Base-by-base conservation (phyloP, 2,888 invertebrate genomes). In the Zonitis immaculata region DNA sequence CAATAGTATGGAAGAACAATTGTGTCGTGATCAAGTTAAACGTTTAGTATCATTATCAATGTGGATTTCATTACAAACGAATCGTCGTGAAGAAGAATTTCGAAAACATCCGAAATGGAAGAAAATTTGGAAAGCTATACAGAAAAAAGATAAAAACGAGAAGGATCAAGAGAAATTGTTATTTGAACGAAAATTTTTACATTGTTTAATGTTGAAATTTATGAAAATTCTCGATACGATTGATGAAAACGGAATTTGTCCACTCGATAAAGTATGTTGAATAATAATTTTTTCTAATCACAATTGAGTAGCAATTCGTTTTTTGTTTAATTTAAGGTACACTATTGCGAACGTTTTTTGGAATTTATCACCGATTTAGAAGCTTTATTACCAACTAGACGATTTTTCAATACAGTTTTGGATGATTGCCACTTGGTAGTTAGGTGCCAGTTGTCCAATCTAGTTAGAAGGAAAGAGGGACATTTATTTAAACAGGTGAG, bases 351-450 rank as follows among this genome's bases (percentile, higher is more conserved):
- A 78, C 82, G 97, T 42, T 97, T 98, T 76, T 75, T 99, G 56
- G 97, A 99, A 77, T 79, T 99, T 59, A 82, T 98, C 76, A 95
- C 97, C 51, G 99, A 99, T 75, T 79, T 99, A 63, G 97, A 98
- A 71, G 95, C 97, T 1, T 79, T 97, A 59, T 77, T 99, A 66
- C 96, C 96, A 0, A 99, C 98, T 0, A 82, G 99, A 30, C 82
- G 99, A 45, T 99, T 97, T 77, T 95, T 99, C 77, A 97, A 98
- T 76, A 91, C 92, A 0, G 87, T 99, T 1, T 81, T 99, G 76
- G 96, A 98, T 72, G 95, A 96, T 76, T 87, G 89, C 57, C 97
- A 99, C 74, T 79, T 98, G 30, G 89, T 99, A 43, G 94, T 95
- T 8, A 84, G 91, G 47, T 93, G 95, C 68, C 86, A 89, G 65